Percentiles rank a stretch among this genome's conserved stretches.
phyloP scores from a whole-genome alignment of 2,797 vertebrate genomes.

The Sus cebifrons region DNA sequence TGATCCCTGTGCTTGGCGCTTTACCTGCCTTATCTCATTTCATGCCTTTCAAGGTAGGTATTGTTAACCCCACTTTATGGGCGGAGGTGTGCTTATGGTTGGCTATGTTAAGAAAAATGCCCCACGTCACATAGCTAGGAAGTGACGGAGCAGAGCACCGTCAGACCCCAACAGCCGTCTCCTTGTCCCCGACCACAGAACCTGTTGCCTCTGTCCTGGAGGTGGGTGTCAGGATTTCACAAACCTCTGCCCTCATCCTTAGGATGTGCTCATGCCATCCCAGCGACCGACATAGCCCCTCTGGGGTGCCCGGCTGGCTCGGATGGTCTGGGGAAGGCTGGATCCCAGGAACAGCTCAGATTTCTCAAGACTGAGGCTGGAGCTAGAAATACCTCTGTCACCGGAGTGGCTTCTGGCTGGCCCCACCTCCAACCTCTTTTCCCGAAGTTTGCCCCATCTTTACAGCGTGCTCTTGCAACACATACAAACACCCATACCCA shows the following conservation, averaged over 20 bases:
- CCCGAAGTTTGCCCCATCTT: conserved; percentile 53
- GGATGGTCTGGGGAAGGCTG: not conserved
- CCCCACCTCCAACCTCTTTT: not conserved
- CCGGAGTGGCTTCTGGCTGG: not conserved
- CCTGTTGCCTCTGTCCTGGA: conserved; percentile 70
- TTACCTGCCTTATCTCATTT: not conserved
- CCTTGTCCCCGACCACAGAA: not conserved
- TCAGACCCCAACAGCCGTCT: not conserved
- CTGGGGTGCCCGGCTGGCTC: not conserved
- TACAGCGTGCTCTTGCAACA: not conserved
- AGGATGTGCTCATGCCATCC: not conserved
- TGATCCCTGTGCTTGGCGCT: not conserved
- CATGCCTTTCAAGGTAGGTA: not conserved
- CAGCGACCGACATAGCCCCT: not conserved
- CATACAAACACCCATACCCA: too few relatives aligned
- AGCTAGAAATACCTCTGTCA: rapidly evolving
- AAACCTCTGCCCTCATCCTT: not conserved
- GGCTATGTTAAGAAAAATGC: not conserved
- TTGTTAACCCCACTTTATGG: not conserved
- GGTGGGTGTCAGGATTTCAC: not conserved
- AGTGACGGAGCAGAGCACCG: not conserved
- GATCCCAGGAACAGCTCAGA: not conserved
- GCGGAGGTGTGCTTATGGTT: not conserved
- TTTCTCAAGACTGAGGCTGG: not conserved
- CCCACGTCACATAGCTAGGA: not conserved